Evolutionary conservation across 2,888 invertebrate species (phyloP), one percentile per base, ranked within the genome.

Genomic region (Nebria brevicollis): DNA sequence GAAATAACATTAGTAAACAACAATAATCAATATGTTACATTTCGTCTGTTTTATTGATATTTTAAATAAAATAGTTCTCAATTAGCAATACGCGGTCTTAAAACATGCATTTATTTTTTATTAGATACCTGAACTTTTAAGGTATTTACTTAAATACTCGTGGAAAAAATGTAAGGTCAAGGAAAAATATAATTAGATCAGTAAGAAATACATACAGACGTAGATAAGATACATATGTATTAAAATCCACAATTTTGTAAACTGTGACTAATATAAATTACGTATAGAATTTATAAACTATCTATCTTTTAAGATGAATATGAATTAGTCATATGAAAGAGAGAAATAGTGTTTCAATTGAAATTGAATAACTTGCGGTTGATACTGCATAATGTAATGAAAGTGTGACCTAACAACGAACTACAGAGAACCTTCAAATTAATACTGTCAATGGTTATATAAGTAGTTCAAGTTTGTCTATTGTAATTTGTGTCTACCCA

Each of bases 381-480:
- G 8, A 8, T 2, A 13, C 26, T 68, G 15, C 68, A 26, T 68
- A 68, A n/a, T n/a, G 13, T 66, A 66, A 66, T 66, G 25, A 66
- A 66, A 20, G 66, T 66, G 26, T 74, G 68, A 34, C 75, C 78
- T 73, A 78, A 73, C 5, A 20, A 13, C 43, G 68, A 26, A 25
- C 25, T 54, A 68, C 20, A 75, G 64, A 64, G 20, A 34, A 34
- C 76, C 76, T 76, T 77, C 68, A 72, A 73, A 78, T 34, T 34
- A 15, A 75, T 75, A 26, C 80, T 11, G 54, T 54, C 54, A 72
- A 72, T 75, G 80, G 15, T 75, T 41, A 64, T 26, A 26, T 79
- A 79, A 75, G 72, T 75, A 80, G 80, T 80, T 75, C 80, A 80
- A 80, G 80, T 80, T 80, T 70, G 75, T 41, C 70, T 25, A 66